Evolutionary conservation across 2,797 vertebrate species (phyloP), one percentile per base, ranked within the genome.

Genomic region (Lepus townsendii): DNA sequence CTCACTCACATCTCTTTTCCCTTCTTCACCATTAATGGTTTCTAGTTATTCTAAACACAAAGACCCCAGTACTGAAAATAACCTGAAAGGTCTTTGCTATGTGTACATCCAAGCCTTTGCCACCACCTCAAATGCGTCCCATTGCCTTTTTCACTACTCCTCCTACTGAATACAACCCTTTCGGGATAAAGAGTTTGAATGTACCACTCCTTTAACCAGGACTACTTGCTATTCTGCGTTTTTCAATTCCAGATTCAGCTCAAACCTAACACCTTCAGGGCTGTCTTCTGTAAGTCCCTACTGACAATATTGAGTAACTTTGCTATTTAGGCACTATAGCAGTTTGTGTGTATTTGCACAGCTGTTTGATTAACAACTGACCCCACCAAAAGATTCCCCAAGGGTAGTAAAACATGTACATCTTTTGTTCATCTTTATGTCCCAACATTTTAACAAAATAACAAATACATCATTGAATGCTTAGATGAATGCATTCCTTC

Each of bases 121-220:
- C 20, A 0, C 8, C 0, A 11, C 30, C 3, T 5, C 24, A 1
- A 1, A 7, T 1, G 22, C 13, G 19, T 20, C 24, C 24, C 22
- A 54, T 13, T 7, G 22, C 20, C 20, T 4, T 19, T 10, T 5
- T 52, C 3, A 2, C 5, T 4, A 1, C 35, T 22, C 38, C 71
- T 3, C 13, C 12, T 11, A 22, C 35, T 63, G 38, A 35, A 57
- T 9, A 9, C 12, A 4, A 6, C 5, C 5, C 26, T 54, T 47
- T 54, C 4, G 52, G 38, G 42, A 50, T 10, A 30, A 69, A 68
- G 16, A 30, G 22, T 32, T 71, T 50, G 50, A 50, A 90, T 26
- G 16, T 12, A 13, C 1, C 4, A 7, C 42, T 69, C 42, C 22
- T 32, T 62, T 22, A 88, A 32, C 27, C 12, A 42, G 9, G 20